Base-by-base conservation (phyloP, 2,113 vertebrate genomes). In the Oreochromis niloticus region DNA sequence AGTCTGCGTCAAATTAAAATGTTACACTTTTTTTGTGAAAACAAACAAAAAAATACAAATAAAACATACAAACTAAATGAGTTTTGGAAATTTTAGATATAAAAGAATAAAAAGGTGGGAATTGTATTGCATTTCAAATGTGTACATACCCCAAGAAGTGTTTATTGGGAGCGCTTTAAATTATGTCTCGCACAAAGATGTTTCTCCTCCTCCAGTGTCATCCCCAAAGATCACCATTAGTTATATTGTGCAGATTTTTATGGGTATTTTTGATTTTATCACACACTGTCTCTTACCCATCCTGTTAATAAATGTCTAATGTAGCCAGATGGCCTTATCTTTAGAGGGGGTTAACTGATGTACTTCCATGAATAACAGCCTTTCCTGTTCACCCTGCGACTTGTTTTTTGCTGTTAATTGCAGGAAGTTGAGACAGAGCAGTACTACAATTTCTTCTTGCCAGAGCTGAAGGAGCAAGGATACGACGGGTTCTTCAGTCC, bases 401-500 rank as follows among this genome's bases (percentile, higher is more conserved):
- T 6, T 16, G 10, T 71, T 14, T 66, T 17, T n/a, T 61, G 3
- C 34, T 36, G 16, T 85, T 93, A 13, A 32, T 89, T 93, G 75
- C 87, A 99, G 98, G 98, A 99, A 95, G 98, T 99, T 79, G 98
- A 99, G 95, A 99, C 98, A 0, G 98, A 99, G 91, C 98, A 99
- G 96, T 99, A 98, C 97, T 99, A 97, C 95, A 98, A 92, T 93
- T 99, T 97, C 95, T 99, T 99, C 94, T 95, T 99, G 95, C 97
- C 97, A 66, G 98, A 99, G 94, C 87, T 99, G 91, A 99, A 99
- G 93, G 98, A 98, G 93, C 98, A 98, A 91, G 98, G 98, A 82
- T 99, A 99, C 24, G 98, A 98, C 85, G 98, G 98, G 85, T 99
- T 99, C 96, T 99, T 99, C 96, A 99, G 98, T 96, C 97, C 98